A percentile compares a stretch with the other conserved stretches of the same genome.
These are phyloP conservation scores for Bombus breviceps DNA, from an alignment of 1,140 invertebrate species.

Conservation along the genomic window DNA sequence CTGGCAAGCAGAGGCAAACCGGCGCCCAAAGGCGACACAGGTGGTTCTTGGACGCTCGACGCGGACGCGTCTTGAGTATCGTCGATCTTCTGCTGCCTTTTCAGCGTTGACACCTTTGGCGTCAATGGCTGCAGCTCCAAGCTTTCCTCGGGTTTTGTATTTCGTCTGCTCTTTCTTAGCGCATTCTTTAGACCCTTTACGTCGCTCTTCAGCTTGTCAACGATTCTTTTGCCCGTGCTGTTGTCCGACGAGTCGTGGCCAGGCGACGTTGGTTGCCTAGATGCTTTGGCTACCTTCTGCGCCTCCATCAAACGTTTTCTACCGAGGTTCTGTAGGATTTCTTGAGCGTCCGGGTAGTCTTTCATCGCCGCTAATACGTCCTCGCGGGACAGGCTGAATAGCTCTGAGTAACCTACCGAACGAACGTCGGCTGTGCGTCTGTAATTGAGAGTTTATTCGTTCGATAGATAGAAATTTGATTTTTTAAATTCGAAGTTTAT, in stretches of 20 bases:
- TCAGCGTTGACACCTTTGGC: constrained; percentile 82
- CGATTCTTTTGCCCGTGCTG: constrained; percentile 88
- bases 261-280: constrained; percentile 71
- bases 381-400: constrained; percentile 97
- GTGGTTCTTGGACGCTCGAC: constrained; percentile 69
- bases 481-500: background rate
- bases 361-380: constrained; percentile 97
- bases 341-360: constrained; percentile 98
- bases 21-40: constrained; percentile 88
- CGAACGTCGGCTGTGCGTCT: constrained; percentile 97
- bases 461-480: background rate
- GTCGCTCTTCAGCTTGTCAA: constrained; percentile 91
- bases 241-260: constrained; percentile 85
- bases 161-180: constrained; percentile 85
- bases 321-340: constrained; percentile 94
- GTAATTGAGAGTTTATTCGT: constrained; percentile 32
- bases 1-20: constrained; percentile 91
- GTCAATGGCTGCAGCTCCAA: constrained; percentile 82
- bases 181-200: constrained; percentile 90
- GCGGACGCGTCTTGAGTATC: constrained; percentile 67
- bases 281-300: constrained; percentile 74
- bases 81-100: constrained; percentile 76
- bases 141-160: constrained; percentile 81
- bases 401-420: constrained; percentile 97
- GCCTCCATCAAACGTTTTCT: constrained; percentile 94